A percentile compares a stretch with the other conserved stretches of the same genome.
phyloP scores from a whole-genome alignment of 2,113 vertebrate species.

The Alosa alosa region DNA sequence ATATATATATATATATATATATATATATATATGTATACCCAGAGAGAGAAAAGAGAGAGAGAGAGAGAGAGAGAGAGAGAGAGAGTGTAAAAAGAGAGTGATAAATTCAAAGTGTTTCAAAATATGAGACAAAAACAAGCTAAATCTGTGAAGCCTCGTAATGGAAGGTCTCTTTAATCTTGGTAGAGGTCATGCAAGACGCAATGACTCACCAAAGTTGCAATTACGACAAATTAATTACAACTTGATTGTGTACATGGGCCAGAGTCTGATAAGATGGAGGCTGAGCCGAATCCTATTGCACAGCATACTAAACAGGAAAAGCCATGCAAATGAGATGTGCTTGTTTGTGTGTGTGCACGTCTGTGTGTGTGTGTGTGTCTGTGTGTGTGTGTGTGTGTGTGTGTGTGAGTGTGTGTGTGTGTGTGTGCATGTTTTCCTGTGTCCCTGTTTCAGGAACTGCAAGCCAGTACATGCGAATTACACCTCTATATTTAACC shows the following conservation, averaged over 20 bases:
- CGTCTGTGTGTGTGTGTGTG: neutral
- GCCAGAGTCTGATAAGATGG: slow-evolving; percentile 20
- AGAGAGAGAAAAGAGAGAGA: no score
- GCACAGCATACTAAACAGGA: slow-evolving; percentile 20
- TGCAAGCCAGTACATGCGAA: neutral
- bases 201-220: slow-evolving; percentile 47
- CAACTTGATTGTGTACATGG: slow-evolving; percentile 34
- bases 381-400: neutral
- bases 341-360: neutral
- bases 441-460: neutral
- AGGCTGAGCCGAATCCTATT: slow-evolving; percentile 26
- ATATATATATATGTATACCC: no score
- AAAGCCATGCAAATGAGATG: slow-evolving; percentile 1
- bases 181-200: slow-evolving; percentile 38
- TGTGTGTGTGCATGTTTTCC: neutral
- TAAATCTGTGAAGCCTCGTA: neutral
- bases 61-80: neutral
- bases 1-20: no score
- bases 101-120: neutral
- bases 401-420: neutral
- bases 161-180: slow-evolving; percentile 35
- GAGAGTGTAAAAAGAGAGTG: no score
- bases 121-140: neutral
- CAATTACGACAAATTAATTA: slow-evolving; percentile 50
- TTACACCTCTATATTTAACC: neutral